A percentile compares a stretch with the other conserved stretches of the same genome.
These are phyloP conservation scores for Octodonta nipae DNA, from an alignment of 2,888 invertebrate genomes.

Conservation along the genomic window DNA sequence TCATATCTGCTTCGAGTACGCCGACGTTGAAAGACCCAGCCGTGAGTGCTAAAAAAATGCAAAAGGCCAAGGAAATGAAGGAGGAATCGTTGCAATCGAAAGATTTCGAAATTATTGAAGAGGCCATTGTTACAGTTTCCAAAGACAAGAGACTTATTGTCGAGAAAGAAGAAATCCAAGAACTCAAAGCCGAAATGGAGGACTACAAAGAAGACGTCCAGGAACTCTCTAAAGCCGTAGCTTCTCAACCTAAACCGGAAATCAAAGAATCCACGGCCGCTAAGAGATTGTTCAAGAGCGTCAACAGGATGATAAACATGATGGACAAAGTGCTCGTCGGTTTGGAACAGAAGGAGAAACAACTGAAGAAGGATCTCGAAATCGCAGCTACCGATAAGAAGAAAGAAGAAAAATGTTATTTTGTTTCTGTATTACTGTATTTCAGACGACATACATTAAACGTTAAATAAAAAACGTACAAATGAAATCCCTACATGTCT, in stretches of 20 bases:
- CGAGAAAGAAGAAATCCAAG: conserved; percentile 83
- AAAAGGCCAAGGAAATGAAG: conserved; percentile 20
- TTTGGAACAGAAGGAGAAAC: conserved; percentile 62
- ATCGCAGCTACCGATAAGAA: no score
- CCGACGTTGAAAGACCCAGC: conserved; percentile 25
- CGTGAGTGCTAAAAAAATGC: conserved; percentile 24
- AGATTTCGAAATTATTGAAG: conserved; percentile 78
- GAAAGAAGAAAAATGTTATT: no score
- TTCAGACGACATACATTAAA: no score
- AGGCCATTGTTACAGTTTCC: conserved; percentile 71
- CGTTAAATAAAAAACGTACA: no score
- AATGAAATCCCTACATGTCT: no score
- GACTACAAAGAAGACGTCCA: conserved; percentile 89
- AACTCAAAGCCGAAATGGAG: conserved; percentile 77
- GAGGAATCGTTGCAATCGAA: conserved; percentile 44
- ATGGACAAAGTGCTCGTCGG: conserved; percentile 63
- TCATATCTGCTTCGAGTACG: conserved; percentile 36
- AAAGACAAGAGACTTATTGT: conserved; percentile 67
- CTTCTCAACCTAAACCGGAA: conserved; percentile 51
- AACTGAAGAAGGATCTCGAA: conserved; percentile 45
- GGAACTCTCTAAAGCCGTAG: conserved; percentile 64
- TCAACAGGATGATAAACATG: conserved; percentile 77
- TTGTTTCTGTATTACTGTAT: no score
- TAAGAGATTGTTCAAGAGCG: conserved; percentile 65
- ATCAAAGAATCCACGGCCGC: conserved; percentile 78